Conservation (phyloP, 2,888 invertebrate genomes). For the Sepioteuthis lessoniana region DNA sequence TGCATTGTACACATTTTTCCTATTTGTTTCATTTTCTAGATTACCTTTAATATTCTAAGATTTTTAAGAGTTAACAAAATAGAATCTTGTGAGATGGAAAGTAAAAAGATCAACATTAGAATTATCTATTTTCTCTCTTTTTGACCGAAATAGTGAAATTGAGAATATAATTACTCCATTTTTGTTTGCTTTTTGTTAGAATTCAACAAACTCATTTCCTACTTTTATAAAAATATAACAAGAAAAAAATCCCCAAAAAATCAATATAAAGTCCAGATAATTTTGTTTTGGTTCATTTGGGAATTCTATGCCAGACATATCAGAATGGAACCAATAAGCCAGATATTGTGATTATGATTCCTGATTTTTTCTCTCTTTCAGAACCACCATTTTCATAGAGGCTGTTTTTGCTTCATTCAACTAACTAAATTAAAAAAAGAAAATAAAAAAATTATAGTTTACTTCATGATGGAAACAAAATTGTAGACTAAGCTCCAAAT, state of each 20-base stretch:
- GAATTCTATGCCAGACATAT: slow-evolving; percentile 9
- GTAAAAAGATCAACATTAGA: neutral
- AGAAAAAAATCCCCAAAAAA: neutral
- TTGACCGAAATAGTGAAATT: neutral
- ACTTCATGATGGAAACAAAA: neutral
- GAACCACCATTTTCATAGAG: neutral
- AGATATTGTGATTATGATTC: slow-evolving; percentile 23
- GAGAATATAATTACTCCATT: slow-evolving; percentile 23
- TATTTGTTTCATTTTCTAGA: too few relatives aligned
- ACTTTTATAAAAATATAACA: neutral
- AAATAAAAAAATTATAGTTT: too few relatives aligned
- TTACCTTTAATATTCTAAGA: too few relatives aligned
- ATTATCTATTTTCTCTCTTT: neutral
- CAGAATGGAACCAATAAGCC: slow-evolving; percentile 33
- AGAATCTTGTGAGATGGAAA: neutral
- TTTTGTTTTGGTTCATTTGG: slow-evolving; percentile 23
- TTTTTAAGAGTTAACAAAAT: neutral
- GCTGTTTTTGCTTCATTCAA: neutral
- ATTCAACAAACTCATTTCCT: slow-evolving; percentile 21
- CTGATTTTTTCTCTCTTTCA: neutral
- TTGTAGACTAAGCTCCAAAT: neutral
- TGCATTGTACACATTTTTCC: too few relatives aligned
- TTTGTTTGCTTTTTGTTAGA: neutral
- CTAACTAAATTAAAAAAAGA: neutral
- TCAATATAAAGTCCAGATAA: slow-evolving; percentile 33